Evolutionary conservation across 2,888 invertebrate genomes (phyloP), one percentile per base, ranked within the genome.

Genomic region (Stramonita haemastoma): DNA sequence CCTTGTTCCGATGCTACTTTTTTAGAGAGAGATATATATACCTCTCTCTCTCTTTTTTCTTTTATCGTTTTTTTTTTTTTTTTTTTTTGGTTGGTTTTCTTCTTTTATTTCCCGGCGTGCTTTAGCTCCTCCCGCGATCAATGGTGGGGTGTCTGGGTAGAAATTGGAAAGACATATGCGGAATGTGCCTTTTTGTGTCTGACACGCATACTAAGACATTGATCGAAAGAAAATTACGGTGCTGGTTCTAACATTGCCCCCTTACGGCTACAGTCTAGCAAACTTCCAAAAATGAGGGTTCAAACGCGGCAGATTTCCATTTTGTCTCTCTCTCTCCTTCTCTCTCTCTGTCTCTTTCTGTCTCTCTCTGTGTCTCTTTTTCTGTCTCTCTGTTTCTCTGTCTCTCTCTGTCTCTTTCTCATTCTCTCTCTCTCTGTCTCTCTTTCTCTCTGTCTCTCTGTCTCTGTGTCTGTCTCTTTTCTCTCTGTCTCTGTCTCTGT

Each of bases 81-180:
- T 60, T 15, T 22, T 60, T 22, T 60, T 22, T 60, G n/a, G n/a
- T n/a, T n/a, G n/a, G n/a, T 66, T 66, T 66, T 73, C 2, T n/a
- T 29, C 8, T 29, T 29, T 26, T 60, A 11, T 8, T 73, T 73
- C n/a, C 73, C 29, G 73, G 36, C 81, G 36, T 46, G 36, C 81
- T 46, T 83, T n/a, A 29, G 85, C 81, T 70, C 26, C 60, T n/a
- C 46, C 13, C 22, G 32, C 88, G 88, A 88, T 88, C 88, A 57
- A 88, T 88, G 60, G 29, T 57, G 88, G 57, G n/a, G 70, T 46
- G 88, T 88, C 88, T 88, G 88, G 84, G 36, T 70, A 70, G 66
- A 88, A 70, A 84, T 88, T 84, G 84, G 88, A 83, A 88, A 88
- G 83, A 88, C 88, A 88, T 83, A 88, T 84, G 84, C 88, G 83